Base-by-base conservation (phyloP, 2,113 vertebrate species). In the Xiphophorus maculatus region DNA sequence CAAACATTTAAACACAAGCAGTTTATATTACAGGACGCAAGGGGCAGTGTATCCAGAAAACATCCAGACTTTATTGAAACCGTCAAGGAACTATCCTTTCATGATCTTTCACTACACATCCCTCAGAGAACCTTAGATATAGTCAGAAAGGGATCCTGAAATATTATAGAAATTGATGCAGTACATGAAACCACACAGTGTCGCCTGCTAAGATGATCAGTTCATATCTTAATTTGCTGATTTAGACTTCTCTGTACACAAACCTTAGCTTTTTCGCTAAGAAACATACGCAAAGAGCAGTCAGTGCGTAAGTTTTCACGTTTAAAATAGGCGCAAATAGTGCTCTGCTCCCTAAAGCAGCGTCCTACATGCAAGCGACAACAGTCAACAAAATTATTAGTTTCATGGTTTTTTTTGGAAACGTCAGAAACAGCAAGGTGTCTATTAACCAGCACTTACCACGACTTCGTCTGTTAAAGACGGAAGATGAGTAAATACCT, bases 1-100 rank as follows among this genome's bases (percentile, higher is more conserved):
- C 27, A 77, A 90, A 89, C 40, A 86, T 42, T n/a, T 17, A 67
- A 15, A 28, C 17, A 48, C 17, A 48, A 17, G 14, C 1, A 62
- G 54, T 37, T 12, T 1, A 61, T 1, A 61, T 27, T 15, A 13
- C 64, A 80, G 35, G 78, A 1, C 30, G 33, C 30, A 30, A 28
- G 14, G 58, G 11, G 63, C 0, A 54, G 19, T n/a, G 51, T 22
- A 54, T 8, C 51, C 22, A 54, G 6, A 19, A 58, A n/a, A 58
- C 19, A 58, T 3, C 8, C n/a, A n/a, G 15, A 42, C 19, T 54
- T 25, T 54, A 22, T 25, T 54, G 48, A 19, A 54, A 54, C 19
- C 19, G 17, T 54, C 3, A 40, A 42, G 19, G 6, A 51, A 25
- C 48, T 22, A 1, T 22, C 48, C 48, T 7, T 25, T 6, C 17